Evolutionary conservation across 2,888 invertebrate species (phyloP).

Genomic region (Apantesis nais): DNA sequence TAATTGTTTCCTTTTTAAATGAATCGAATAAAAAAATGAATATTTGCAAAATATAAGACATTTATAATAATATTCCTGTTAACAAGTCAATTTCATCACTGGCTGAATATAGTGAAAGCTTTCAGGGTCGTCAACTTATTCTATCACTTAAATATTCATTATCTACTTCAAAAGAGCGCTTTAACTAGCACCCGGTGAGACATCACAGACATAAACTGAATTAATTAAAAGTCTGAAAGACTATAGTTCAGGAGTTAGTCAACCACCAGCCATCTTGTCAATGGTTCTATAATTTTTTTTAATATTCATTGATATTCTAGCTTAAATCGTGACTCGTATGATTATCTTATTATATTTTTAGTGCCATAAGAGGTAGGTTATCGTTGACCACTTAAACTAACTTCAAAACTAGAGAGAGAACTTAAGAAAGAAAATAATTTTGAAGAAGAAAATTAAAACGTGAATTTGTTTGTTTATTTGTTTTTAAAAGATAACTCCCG

Average conservation of each 20-base stretch:
- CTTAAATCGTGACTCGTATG: too few species aligned
- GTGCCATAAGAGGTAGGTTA: too few species aligned
- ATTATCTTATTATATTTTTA: too few species aligned
- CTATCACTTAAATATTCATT: constrained; percentile 1
- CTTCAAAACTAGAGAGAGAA: too few species aligned
- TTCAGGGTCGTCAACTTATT: background rate
- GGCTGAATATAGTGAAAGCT: background rate
- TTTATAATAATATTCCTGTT: background rate
- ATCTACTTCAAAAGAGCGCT: background rate
- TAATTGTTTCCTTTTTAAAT: too few species aligned
- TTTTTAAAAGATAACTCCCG: too few species aligned
- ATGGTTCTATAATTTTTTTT: background rate
- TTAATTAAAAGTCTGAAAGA: background rate
- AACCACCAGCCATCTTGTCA: background rate
- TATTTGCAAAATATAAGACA: background rate
- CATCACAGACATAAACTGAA: background rate
- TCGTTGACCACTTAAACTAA: too few species aligned
- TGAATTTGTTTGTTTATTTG: too few species aligned
- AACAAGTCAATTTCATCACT: background rate
- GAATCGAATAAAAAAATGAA: too few species aligned
- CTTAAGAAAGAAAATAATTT: too few species aligned
- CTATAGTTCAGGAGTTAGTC: background rate
- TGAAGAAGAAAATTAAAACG: too few species aligned
- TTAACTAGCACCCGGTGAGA: background rate
- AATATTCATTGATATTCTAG: background rate